Percentiles rank a stretch among this genome's conserved stretches.
Conservation (phyloP, 2,888 invertebrate genomes). For the Diadromus collaris region DNA sequence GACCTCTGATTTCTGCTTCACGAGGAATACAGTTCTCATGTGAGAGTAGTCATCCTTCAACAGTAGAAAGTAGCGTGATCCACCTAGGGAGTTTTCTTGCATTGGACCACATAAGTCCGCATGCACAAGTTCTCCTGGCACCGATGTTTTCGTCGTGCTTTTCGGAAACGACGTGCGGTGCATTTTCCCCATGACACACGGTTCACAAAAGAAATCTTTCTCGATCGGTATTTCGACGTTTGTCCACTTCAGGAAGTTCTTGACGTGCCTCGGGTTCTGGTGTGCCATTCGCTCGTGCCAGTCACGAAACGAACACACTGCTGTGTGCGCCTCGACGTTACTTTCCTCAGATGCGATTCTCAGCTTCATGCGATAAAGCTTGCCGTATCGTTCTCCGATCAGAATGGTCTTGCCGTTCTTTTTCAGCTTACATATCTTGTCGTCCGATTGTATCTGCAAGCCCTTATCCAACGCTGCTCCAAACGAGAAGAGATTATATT, state of each 20-base stretch:
- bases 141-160: conserved; percentile 40
- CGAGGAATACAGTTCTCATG: conserved; percentile 52
- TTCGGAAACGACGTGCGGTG: conserved; percentile 50
- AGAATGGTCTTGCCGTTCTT: conserved; percentile 37
- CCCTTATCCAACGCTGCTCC: conserved; percentile 55
- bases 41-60: conserved; percentile 59
- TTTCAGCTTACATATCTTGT: conserved; percentile 25
- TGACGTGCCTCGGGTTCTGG: conserved; percentile 52
- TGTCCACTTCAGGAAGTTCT: conserved; percentile 32
- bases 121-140: conserved; percentile 57
- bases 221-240: conserved; percentile 16
- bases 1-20: conserved; percentile 43
- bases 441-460: conserved; percentile 18
- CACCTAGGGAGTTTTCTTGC: conserved; percentile 51
- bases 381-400: conserved; percentile 46
- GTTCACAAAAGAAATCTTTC: conserved; percentile 37
- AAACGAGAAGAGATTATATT: conserved; percentile 47
- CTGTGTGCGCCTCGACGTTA: not conserved
- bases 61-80: conserved; percentile 54
- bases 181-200: conserved; percentile 54
- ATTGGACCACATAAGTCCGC: conserved; percentile 63
- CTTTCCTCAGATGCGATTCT: not conserved
- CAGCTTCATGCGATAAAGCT: conserved; percentile 56
- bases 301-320: conserved; percentile 28
- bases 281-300: conserved; percentile 62